A percentile compares a stretch with the other conserved stretches of the same genome.
Conservation (phyloP, 2,113 vertebrate genomes). For the Athene noctua region DNA sequence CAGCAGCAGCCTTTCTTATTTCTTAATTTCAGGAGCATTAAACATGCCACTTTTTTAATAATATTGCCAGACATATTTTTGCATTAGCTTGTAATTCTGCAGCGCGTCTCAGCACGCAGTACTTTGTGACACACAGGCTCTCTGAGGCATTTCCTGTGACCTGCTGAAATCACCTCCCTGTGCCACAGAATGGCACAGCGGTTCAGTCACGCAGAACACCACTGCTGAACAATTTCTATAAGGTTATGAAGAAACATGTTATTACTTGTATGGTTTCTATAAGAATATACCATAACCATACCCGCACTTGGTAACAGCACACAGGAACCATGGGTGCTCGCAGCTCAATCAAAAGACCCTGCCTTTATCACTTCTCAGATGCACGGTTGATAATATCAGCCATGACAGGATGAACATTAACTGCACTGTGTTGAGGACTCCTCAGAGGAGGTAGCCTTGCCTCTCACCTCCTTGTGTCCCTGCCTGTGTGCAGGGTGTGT, state of each 20-base stretch:
- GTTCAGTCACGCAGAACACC: neutral
- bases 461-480: neutral
- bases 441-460: neutral
- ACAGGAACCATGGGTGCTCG: neutral
- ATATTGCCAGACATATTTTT: neutral
- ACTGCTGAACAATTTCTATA: neutral
- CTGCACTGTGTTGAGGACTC: neutral
- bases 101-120: neutral
- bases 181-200: neutral
- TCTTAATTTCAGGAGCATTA: neutral
- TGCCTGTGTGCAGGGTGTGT: neutral
- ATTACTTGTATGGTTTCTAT: neutral
- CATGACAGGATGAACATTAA: neutral
- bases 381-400: neutral
- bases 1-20: neutral
- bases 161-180: neutral
- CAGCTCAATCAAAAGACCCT: neutral
- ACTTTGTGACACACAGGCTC: neutral
- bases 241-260: neutral
- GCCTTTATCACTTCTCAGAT: neutral
- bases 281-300: neutral
- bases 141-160: neutral
- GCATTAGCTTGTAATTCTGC: neutral
- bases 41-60: neutral
- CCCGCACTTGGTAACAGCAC: neutral